Evolutionary conservation across 2,888 invertebrate species (phyloP), one percentile per base, ranked within the genome.

Genomic region (Thereva nobilitata): DNA sequence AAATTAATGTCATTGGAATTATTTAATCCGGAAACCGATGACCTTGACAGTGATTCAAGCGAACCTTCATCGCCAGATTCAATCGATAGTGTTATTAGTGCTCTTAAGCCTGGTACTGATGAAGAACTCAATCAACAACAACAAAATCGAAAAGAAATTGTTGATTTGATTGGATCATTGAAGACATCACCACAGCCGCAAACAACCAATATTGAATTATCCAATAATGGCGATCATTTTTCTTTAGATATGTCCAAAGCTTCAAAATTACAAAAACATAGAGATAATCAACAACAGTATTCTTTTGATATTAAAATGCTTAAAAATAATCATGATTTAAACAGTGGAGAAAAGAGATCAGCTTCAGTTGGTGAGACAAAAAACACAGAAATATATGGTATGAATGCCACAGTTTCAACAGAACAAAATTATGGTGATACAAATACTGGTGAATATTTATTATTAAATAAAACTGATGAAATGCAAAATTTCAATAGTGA

Each of bases 21-120:
- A 4, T 95, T 93, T 76, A 94, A 95, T 81, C 94, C 94, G 1
- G 94, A 93, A 75, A 92, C 90, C 5, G 94, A 95, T 76, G 94
- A 95, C 75, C 85, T 93, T 79, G 94, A 94, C 77, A 93, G 93
- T 75, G 94, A 94, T 77, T 93, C 92, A 0, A 92, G 92, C 75
- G 90, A 92, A 8, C 79, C 81, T 8, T 93, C 93, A 0, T 93
- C 93, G 0, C 93, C 93, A 2, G 93, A 93, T 76, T 93, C 93
- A 2, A 87, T 91, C 2, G 92, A 92, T 73, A 92, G 92, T 75
- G 93, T 93, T 1, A 92, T 93, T 72, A 91, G 90, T 75, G 90
- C 91, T 49, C 54, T 42, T 41, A 64, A 64, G 34, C 64, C 64
- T 34, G 49, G 57, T 40, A 23, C 35, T 40, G 54, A 54, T 54